Percentiles rank a stretch among this genome's conserved stretches.
These are phyloP conservation scores for Lochmaea capreae DNA, from an alignment of 2,888 invertebrate genomes.

Conservation along the genomic window DNA sequence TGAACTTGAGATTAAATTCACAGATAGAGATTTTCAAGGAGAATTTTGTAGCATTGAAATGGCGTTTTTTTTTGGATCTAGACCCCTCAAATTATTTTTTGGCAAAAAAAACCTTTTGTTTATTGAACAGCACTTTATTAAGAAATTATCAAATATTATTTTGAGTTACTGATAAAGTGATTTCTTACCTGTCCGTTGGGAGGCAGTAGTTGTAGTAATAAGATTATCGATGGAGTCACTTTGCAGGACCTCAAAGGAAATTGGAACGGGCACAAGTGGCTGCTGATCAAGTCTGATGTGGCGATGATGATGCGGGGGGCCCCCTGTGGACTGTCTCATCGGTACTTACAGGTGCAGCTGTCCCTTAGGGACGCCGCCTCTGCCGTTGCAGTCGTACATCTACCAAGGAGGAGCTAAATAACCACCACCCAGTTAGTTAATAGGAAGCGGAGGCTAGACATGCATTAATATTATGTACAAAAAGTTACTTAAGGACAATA, in stretches of 20 bases:
- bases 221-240: slow-evolving; percentile 62
- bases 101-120: no score
- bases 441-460: neutral
- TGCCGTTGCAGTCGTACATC: slow-evolving; percentile 32
- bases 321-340: slow-evolving; percentile 53
- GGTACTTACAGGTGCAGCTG: slow-evolving; percentile 35
- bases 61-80: no score
- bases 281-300: slow-evolving; percentile 56
- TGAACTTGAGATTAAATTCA: no score
- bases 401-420: slow-evolving; percentile 35
- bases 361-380: slow-evolving; percentile 29
- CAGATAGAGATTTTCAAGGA: no score
- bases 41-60: no score
- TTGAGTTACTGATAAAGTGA: neutral
- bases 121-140: no score
- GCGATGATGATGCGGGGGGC: slow-evolving; percentile 51
- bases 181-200: slow-evolving; percentile 61
- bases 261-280: slow-evolving; percentile 48
- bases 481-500: neutral
- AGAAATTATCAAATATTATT: neutral
- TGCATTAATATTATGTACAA: neutral
- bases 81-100: no score
- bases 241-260: slow-evolving; percentile 51
- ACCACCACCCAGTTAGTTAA: slow-evolving; percentile 39
- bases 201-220: slow-evolving; percentile 60